Percentiles rank a stretch among this genome's conserved stretches.
Evolutionary conservation across 2,888 invertebrate species (phyloP).

Genomic region (Endotricha flammealis): DNA sequence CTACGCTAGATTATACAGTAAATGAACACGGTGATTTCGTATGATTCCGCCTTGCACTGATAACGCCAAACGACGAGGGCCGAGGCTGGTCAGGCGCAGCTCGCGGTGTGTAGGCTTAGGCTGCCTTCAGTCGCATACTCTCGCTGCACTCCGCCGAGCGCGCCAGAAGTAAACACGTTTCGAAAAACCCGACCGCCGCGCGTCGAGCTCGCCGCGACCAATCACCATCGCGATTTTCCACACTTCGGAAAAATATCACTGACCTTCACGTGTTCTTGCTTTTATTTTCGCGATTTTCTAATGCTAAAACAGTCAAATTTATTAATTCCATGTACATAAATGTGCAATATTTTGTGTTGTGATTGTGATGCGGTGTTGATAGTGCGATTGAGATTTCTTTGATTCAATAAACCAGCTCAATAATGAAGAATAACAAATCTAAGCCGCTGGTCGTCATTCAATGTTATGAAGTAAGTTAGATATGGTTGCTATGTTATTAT

Average conservation of each 20-base stretch:
- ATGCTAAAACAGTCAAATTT: neutral
- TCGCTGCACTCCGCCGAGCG: constrained; percentile 20
- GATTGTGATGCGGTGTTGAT: constrained; percentile 1
- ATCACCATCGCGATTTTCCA: constrained; percentile 43
- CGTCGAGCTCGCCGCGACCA: constrained; percentile 13
- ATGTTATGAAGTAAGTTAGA: constrained; percentile 79
- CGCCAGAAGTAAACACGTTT: neutral
- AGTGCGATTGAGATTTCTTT: constrained; percentile 12
- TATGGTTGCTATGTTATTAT: constrained; percentile 26
- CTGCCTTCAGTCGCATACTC: constrained; percentile 31
- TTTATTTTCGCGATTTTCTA: constrained; percentile 16
- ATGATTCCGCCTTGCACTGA: constrained; percentile 57
- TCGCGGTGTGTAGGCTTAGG: constrained; percentile 18
- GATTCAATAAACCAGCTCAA: constrained; percentile 16
- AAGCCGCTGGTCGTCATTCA: constrained; percentile 78
- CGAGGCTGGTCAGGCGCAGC: constrained; percentile 15
- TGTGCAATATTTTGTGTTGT: constrained; percentile 1
- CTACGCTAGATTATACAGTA: no score
- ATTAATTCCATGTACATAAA: constrained; percentile 1
- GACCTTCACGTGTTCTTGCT: constrained; percentile 47
- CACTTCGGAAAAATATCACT: constrained; percentile 50
- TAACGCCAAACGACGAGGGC: constrained; percentile 38
- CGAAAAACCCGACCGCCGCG: neutral
- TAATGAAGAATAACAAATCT: constrained; percentile 58
- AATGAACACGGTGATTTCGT: constrained; percentile 47